These are phyloP conservation scores for Coryphaenoides rupestris DNA, from an alignment of 2,113 vertebrate species.

Conservation along the genomic window DNA sequence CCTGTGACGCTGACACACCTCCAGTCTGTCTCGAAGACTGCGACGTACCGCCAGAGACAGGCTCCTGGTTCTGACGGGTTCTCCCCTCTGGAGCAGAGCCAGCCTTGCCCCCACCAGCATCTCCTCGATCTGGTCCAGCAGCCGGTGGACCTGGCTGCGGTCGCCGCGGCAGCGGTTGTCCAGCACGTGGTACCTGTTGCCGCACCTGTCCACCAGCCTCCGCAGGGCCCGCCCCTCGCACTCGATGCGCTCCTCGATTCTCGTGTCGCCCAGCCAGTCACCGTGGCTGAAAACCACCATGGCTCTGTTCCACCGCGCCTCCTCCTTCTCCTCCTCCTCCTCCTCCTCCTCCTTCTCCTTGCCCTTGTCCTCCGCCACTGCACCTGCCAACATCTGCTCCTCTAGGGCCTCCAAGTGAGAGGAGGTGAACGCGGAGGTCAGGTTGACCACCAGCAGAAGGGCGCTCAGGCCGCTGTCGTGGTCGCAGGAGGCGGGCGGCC, in stretches of 20 bases:
- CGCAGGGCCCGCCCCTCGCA: conserved; percentile 57
- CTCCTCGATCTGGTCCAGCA: conserved; percentile 53
- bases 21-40: neutral
- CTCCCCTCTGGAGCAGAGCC: conserved; percentile 1
- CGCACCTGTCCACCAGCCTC: conserved; percentile 54
- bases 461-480: conserved; percentile 15
- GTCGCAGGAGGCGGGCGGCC: conserved; percentile 32
- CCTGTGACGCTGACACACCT: neutral
- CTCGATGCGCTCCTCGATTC: conserved; percentile 60
- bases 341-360: conserved; percentile 35
- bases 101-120: conserved; percentile 38
- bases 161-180: conserved; percentile 45
- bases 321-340: conserved; percentile 36
- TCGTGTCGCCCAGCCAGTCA: conserved; percentile 58
- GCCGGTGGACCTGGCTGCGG: conserved; percentile 45
- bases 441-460: conserved; percentile 60
- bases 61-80: conserved; percentile 3
- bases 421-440: conserved; percentile 53
- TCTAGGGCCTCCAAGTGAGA: conserved; percentile 32
- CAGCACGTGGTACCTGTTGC: conserved; percentile 64
- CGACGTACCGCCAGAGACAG: conserved; percentile 1
- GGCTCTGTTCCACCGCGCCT: conserved; percentile 39
- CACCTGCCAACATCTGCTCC: conserved; percentile 35
- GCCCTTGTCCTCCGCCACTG: conserved; percentile 26
- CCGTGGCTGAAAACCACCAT: conserved; percentile 64